Evolutionary conservation across 2,797 vertebrate species (phyloP).

Genomic region (Sylvilagus floridanus): DNA sequence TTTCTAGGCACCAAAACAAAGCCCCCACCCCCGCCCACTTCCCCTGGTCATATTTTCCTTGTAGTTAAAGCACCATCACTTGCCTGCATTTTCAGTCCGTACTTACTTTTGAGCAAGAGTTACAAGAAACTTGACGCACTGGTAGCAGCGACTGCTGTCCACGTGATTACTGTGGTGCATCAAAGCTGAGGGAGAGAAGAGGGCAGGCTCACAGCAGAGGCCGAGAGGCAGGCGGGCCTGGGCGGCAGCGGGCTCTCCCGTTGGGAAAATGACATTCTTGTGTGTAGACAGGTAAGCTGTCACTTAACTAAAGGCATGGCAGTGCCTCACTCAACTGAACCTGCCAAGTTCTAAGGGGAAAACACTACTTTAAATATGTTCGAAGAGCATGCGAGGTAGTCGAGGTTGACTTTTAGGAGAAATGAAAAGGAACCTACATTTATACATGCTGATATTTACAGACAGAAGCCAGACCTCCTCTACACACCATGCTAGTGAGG

Average conservation of each 20-base stretch:
- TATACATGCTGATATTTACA: background rate
- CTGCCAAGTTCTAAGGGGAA: background rate
- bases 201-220: background rate
- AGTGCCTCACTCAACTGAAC: background rate
- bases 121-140: slow-evolving; percentile 99
- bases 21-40: too few relatives aligned
- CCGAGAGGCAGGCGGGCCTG: background rate
- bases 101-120: slow-evolving; percentile 99
- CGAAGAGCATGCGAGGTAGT: background rate
- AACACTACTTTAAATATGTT: background rate
- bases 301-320: background rate
- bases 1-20: background rate
- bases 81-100: background rate
- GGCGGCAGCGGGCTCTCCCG: background rate
- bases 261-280: background rate
- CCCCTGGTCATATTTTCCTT: background rate
- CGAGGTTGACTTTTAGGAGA: background rate
- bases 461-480: background rate
- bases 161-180: slow-evolving; percentile 99
- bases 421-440: background rate
- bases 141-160: slow-evolving; percentile 99
- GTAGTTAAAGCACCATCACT: background rate
- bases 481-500: background rate
- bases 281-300: background rate
- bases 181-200: slow-evolving; percentile 90